A percentile compares a stretch with the other conserved stretches of the same genome.
Evolutionary conservation across 2,797 vertebrate species (phyloP).

Genomic region (Xenops minutus): DNA sequence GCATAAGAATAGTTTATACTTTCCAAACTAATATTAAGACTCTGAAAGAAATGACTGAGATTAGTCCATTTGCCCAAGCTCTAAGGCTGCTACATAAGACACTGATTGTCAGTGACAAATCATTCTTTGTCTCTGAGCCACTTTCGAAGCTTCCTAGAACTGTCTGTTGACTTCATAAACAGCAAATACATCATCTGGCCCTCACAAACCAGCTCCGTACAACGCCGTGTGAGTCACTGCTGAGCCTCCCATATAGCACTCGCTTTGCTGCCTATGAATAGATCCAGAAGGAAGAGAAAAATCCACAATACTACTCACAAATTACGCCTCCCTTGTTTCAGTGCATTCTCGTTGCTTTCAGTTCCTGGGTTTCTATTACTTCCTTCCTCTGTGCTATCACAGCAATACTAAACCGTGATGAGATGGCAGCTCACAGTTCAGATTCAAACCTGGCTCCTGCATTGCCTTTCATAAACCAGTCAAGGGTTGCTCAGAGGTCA

Average conservation of each 20-base stretch:
- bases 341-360: not conserved
- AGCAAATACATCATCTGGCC: constrained; percentile 23
- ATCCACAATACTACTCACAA: not conserved
- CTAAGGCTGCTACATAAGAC: not conserved
- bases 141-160: constrained; percentile 35
- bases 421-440: not conserved
- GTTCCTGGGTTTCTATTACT: not conserved
- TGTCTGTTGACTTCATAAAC: constrained; percentile 31
- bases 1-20: not conserved
- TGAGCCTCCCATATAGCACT: not conserved
- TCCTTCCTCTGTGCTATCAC: not conserved
- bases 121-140: constrained; percentile 16
- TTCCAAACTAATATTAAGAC: not conserved
- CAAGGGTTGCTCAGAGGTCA: not conserved
- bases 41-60: not conserved
- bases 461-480: not conserved
- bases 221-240: not conserved
- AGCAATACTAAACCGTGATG: not conserved
- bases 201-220: not conserved
- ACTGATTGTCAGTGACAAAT: constrained; percentile 15
- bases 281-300: constrained; percentile 14
- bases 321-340: not conserved
- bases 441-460: not conserved
- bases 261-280: not conserved
- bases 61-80: not conserved